A percentile compares a stretch with the other conserved stretches of the same genome.
Evolutionary conservation across 37 sponge, comb jelly and placozoan genomes (phyloP).

Genomic region (Ianthella basta): DNA sequence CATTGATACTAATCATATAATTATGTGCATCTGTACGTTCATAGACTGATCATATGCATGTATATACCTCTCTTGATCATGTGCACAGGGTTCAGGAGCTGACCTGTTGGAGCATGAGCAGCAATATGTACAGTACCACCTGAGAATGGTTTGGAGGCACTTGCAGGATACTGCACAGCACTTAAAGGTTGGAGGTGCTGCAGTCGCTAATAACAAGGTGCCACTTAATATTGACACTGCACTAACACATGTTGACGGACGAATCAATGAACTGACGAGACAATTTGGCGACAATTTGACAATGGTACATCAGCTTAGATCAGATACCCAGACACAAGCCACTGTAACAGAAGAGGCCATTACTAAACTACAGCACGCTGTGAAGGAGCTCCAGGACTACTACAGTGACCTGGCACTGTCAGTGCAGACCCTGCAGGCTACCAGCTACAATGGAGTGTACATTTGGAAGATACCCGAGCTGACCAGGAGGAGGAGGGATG

Average conservation of each 20-base stretch:
- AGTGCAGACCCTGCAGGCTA: constrained; percentile 75
- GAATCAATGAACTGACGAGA: not conserved
- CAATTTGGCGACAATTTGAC: constrained; percentile 27
- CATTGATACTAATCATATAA: too few species aligned
- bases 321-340: not conserved
- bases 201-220: too few species aligned
- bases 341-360: constrained; percentile 30
- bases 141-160: constrained; percentile 2
- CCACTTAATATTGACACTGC: not conserved
- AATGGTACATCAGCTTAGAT: not conserved
- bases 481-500: constrained; percentile 65
- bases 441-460: constrained; percentile 67
- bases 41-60: not conserved
- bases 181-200: too few species aligned
- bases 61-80: not conserved
- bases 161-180: not conserved
- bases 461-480: constrained; percentile 89
- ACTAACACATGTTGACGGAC: constrained; percentile 7
- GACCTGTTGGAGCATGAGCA: constrained; percentile 18
- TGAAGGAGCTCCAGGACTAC: constrained; percentile 60
- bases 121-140: constrained; percentile 19
- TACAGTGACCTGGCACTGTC: constrained; percentile 58
- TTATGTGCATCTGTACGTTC: too few species aligned
- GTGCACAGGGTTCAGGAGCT: constrained; percentile 21
- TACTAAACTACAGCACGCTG: constrained; percentile 39